Evolutionary conservation across 2,113 vertebrate genomes (phyloP), one percentile per base, ranked within the genome.

Genomic region (Passer domesticus): DNA sequence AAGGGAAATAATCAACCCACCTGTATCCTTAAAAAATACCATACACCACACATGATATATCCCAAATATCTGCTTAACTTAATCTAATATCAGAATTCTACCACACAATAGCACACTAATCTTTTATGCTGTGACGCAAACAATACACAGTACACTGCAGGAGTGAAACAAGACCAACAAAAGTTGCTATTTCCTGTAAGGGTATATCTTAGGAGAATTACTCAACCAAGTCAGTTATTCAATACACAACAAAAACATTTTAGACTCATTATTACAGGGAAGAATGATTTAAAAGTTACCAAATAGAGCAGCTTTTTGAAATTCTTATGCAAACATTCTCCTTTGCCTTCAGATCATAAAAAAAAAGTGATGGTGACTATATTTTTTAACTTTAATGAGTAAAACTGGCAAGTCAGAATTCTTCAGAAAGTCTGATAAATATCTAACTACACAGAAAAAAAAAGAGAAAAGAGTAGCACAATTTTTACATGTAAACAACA

Each of bases 121-220:
- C 6, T 58, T 92, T 58, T 12, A 19, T 73, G 73, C 31, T 60
- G 22, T 47, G 53, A 83, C 13, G 30, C 33, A 74, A 67, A 90
- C 33, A 28, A 56, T 1, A 22, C 0, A 31, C 0, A 7, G n/a
- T 25, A 63, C 25, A 50, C 0, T 18, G 27, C 62, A 83, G 11
- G 25, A 80, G 16, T 53, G 43, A 86, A 85, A 69, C 5, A 15
- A 79, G 56, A 87, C 4, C 20, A 89, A 53, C 3, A 3, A 2
- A 46, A 28, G 20, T 22, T 72, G 52, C 27, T 46, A 9, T 59
- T 70, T 81, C 35, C 52, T 75, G 2, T 52, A 64, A 47, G 20
- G 90, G 15, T 55, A 12, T 5, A 69, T 50, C 20, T 37, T 68
- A 47, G 11, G 28, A 70, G 58, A 80, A 49, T 56, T 68, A 60